phyloP scores from a whole-genome alignment of 2,113 vertebrate species.

The Pterocles orientalis region DNA sequence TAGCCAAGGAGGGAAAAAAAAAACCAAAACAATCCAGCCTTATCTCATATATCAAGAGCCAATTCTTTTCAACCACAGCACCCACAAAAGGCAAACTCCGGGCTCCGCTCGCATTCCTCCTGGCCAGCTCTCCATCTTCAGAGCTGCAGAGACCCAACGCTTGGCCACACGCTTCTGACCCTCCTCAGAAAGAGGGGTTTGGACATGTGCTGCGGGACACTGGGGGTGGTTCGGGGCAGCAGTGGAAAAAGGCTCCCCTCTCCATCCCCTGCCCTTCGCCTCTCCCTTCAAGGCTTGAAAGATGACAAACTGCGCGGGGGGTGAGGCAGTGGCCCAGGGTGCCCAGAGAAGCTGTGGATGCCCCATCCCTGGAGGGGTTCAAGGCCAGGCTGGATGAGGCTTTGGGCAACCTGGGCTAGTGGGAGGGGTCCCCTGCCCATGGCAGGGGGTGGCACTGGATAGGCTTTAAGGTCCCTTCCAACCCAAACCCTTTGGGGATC shows the following conservation, averaged over 20 bases:
- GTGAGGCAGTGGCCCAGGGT: too few relatives aligned
- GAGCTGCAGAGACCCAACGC: background rate
- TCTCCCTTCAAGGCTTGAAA: background rate
- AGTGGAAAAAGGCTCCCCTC: background rate
- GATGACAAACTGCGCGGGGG: background rate
- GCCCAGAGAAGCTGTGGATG: too few relatives aligned
- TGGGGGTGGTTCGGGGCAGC: background rate
- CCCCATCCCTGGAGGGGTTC: too few relatives aligned
- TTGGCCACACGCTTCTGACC: background rate
- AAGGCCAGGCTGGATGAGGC: too few relatives aligned
- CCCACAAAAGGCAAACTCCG: background rate
- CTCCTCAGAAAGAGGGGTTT: background rate
- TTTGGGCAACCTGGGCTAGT: too few relatives aligned
- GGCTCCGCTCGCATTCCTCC: background rate
- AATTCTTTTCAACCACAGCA: conserved; percentile 1
- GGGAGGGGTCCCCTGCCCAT: too few relatives aligned
- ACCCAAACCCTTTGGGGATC: too few relatives aligned
- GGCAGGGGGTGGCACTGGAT: too few relatives aligned
- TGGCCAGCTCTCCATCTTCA: background rate
- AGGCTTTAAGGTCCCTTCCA: too few relatives aligned
- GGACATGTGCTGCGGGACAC: background rate
- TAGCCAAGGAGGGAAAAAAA: background rate
- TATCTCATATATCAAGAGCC: background rate
- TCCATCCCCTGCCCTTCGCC: fast-evolving
- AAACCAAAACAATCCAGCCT: background rate